phyloP scores from a whole-genome alignment of 2,113 vertebrate genomes.

The Motacilla tschutschensis region DNA sequence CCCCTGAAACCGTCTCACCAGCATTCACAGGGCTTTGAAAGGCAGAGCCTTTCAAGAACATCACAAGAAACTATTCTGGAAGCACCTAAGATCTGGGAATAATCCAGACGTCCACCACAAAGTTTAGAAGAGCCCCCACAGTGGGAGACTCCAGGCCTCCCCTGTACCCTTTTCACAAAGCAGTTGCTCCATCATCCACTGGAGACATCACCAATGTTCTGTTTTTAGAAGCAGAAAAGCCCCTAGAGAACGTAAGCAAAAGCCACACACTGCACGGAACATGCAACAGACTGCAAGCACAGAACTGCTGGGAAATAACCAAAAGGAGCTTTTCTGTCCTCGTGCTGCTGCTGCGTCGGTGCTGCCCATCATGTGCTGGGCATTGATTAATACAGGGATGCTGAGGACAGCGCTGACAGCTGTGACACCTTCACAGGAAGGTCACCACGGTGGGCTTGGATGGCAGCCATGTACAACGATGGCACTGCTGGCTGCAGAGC shows the following conservation, averaged over 20 bases:
- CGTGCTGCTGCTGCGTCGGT: fast-evolving
- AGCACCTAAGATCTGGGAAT: background rate
- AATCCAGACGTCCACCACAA: background rate
- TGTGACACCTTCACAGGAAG: background rate
- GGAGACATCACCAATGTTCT: background rate
- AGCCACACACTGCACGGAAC: background rate
- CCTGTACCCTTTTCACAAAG: background rate
- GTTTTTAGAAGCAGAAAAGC: background rate
- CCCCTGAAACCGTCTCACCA: background rate
- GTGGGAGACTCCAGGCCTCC: background rate
- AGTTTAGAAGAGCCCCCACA: background rate
- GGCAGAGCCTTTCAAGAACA: fast-evolving
- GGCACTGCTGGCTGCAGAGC: fast-evolving
- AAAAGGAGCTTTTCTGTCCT: background rate
- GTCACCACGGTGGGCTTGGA: fast-evolving
- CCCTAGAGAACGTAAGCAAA: background rate
- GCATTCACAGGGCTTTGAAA: background rate
- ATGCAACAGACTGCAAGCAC: background rate
- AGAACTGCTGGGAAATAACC: background rate
- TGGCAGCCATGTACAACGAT: fast-evolving
- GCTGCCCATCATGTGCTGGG: fast-evolving
- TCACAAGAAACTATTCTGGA: background rate
- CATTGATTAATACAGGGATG: background rate
- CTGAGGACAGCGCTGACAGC: fast-evolving
- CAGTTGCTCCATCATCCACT: background rate